Conservation (phyloP, 2,797 vertebrate genomes). For the Gorsachius magnificus region DNA sequence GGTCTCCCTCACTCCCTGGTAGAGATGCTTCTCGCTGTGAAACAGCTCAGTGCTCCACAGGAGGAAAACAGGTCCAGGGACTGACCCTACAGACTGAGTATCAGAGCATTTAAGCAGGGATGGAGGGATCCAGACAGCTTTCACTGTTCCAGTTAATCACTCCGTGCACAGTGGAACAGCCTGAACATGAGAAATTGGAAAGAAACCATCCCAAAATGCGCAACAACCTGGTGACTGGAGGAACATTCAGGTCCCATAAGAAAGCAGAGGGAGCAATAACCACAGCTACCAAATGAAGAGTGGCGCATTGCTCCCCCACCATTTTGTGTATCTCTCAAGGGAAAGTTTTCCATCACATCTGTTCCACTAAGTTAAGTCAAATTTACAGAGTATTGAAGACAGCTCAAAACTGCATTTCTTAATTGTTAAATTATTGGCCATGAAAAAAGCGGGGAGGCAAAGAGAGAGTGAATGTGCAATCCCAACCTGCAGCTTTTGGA, state of each 20-base stretch:
- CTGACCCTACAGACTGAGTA: not conserved
- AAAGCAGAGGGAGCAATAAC: not conserved
- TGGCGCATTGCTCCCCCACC: not conserved
- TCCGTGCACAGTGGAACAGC: not conserved
- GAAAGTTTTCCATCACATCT: not conserved
- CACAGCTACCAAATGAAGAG: not conserved
- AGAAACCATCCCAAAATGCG: not conserved
- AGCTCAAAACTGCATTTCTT: not conserved
- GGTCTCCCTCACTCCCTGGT: not conserved
- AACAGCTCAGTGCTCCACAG: not conserved
- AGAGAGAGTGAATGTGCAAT: not conserved
- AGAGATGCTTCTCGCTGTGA: not conserved
- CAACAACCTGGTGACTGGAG: fast-evolving
- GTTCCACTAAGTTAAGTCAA: not conserved
- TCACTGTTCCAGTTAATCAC: not conserved
- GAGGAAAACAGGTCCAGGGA: not conserved
- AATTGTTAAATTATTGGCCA: not conserved
- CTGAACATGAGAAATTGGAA: not conserved
- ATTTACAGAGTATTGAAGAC: not conserved
- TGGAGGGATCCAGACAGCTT: not conserved
- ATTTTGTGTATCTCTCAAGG: not conserved
- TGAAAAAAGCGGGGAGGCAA: fast-evolving
- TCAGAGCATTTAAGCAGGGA: not conserved
- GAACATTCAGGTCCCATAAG: not conserved
- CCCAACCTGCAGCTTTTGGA: not conserved